Evolutionary conservation across 2,113 vertebrate species (phyloP).

Genomic region (Phalacrocorax brasilianus): DNA sequence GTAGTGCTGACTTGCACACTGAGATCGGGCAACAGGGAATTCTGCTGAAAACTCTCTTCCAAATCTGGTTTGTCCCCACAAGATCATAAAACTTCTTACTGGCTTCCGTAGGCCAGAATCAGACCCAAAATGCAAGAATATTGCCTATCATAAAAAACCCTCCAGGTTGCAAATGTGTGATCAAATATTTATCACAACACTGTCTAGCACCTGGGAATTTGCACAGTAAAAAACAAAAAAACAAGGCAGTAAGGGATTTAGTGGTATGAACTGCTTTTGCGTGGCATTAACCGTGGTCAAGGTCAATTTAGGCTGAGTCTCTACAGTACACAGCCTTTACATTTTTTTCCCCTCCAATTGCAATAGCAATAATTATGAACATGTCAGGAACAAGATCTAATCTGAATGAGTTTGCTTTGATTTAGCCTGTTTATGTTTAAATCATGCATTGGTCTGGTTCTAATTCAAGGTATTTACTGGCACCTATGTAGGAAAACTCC

Average conservation of each 20-base stretch:
- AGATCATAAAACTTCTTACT: neutral
- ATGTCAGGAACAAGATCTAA: conserved; percentile 19
- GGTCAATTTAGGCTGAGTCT: neutral
- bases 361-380: conserved; percentile 26
- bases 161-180: neutral
- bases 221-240: neutral
- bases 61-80: neutral
- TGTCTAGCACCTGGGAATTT: conserved; percentile 7
- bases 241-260: neutral
- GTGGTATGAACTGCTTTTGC: neutral
- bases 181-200: conserved; percentile 42
- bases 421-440: conserved; percentile 36
- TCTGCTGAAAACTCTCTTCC: neutral
- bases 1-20: neutral
- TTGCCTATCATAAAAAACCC: neutral
- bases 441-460: neutral
- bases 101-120: neutral
- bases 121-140: neutral
- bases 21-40: neutral
- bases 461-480: conserved; percentile 43
- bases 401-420: conserved; percentile 10
- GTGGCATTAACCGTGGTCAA: neutral
- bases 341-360: neutral
- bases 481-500: neutral
- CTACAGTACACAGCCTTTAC: neutral